phyloP scores from a whole-genome alignment of 2,113 vertebrate genomes.

The Hydropotes inermis region DNA sequence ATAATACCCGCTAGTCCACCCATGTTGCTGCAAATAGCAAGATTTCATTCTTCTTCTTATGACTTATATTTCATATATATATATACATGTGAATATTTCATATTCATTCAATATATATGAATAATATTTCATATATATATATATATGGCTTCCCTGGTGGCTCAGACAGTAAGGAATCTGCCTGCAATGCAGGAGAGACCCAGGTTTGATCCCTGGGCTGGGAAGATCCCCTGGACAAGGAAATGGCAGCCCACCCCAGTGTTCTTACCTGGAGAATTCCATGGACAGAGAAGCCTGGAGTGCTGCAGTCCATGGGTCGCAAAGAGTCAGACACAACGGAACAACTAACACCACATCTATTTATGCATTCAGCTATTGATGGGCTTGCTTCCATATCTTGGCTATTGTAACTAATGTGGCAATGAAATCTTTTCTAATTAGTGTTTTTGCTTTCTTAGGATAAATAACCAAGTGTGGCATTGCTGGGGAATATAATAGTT shows the following conservation, averaged over 20 bases:
- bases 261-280: background rate
- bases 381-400: background rate
- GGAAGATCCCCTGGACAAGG: background rate
- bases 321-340: background rate
- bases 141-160: background rate
- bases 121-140: background rate
- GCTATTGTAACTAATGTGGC: background rate
- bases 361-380: background rate
- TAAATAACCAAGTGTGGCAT: background rate
- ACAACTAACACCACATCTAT: background rate
- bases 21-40: background rate
- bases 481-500: background rate
- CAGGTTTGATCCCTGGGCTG: background rate
- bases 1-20: background rate
- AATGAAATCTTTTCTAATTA: background rate
- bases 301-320: background rate
- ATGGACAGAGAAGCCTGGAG: background rate
- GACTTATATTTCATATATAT: background rate
- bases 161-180: background rate
- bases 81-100: background rate
- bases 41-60: background rate
- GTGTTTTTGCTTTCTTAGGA: background rate
- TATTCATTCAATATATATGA: background rate
- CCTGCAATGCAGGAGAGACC: background rate
- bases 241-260: background rate